A percentile compares a stretch with the other conserved stretches of the same genome.
phyloP scores from a whole-genome alignment of 1,140 invertebrate genomes.

The Cydia splendana region DNA sequence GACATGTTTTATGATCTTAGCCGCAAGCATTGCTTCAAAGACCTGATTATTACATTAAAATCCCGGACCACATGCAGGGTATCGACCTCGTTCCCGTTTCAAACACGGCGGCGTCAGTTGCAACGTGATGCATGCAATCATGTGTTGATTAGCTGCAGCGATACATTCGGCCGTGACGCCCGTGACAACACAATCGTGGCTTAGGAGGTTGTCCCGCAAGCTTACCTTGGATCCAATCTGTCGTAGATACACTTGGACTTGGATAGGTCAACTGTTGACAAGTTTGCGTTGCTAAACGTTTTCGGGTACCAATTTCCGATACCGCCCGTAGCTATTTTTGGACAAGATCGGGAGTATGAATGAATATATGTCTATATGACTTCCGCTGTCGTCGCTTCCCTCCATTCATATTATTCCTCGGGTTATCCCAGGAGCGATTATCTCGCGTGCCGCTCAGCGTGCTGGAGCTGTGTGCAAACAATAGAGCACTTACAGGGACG shows the following conservation, averaged over 20 bases:
- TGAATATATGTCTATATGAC: neutral
- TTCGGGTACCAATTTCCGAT: too few species aligned
- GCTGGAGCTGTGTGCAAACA: slow-evolving; percentile 27
- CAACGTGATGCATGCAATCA: slow-evolving; percentile 12
- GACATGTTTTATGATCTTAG: slow-evolving; percentile 1
- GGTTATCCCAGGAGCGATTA: slow-evolving; percentile 12
- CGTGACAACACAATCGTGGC: neutral
- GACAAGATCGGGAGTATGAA: too few species aligned
- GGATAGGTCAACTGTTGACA: too few species aligned
- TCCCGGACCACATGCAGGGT: slow-evolving; percentile 18
- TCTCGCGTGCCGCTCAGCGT: neutral
- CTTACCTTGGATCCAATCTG: neutral
- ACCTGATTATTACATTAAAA: neutral
- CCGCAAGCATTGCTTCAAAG: neutral
- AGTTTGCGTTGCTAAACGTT: too few species aligned
- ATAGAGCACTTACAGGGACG: slow-evolving; percentile 28
- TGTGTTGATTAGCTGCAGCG: slow-evolving; percentile 5
- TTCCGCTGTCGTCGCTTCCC: neutral
- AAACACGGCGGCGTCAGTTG: neutral
- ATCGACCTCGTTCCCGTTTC: slow-evolving; percentile 25
- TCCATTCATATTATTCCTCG: neutral
- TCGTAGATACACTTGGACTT: too few species aligned
- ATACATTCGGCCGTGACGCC: slow-evolving; percentile 11
- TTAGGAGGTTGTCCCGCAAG: neutral
- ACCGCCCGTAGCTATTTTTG: too few species aligned